Evolutionary conservation across 2,113 vertebrate species (phyloP), one percentile per base, ranked within the genome.

Genomic region (Calidris pygmaea): DNA sequence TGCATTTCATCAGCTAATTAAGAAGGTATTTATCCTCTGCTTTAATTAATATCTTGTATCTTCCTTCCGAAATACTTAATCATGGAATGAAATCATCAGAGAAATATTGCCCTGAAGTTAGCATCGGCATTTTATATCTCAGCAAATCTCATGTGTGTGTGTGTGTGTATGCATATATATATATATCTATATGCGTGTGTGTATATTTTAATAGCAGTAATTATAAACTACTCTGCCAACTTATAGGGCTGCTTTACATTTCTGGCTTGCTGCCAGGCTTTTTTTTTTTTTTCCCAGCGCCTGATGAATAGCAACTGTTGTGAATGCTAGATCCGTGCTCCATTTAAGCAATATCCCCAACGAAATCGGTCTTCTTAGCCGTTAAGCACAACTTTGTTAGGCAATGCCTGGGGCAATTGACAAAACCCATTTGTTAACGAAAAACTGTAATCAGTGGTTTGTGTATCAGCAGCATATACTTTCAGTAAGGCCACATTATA

Each of bases 181-280:
- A 19, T 66, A 10, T 73, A 3, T 52, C 1, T 53, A 22, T 0
- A 1, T 67, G 34, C 0, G 0, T 81, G 58, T 90, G 55, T 93
- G 56, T 95, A 1, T 89, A 87, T 96, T 98, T 98, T 98, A 98
- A 98, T 97, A 98, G 97, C 95, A 93, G 96, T 97, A 98, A 98
- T 98, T 98, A 98, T 96, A 96, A 98, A 98, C 94, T 95, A 95
- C 97, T 98, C 96, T 98, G 98, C 98, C 98, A 98, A 87, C 95
- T 97, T 98, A 96, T 93, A 97, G 95, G 95, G 93, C 96, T 98
- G 92, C 94, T 98, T 98, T 98, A 97, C 97, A 97, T 98, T 98
- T 98, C 96, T 98, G 98, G 97, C 96, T 85, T 29, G 62, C 87
- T 87, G 97, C 98, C 98, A 98, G 72, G 45, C 48, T 89, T 95